Evolutionary conservation across 64 coral and sea anemone species (phyloP), one percentile per base, ranked within the genome.

Genomic region (Actinia equina): DNA sequence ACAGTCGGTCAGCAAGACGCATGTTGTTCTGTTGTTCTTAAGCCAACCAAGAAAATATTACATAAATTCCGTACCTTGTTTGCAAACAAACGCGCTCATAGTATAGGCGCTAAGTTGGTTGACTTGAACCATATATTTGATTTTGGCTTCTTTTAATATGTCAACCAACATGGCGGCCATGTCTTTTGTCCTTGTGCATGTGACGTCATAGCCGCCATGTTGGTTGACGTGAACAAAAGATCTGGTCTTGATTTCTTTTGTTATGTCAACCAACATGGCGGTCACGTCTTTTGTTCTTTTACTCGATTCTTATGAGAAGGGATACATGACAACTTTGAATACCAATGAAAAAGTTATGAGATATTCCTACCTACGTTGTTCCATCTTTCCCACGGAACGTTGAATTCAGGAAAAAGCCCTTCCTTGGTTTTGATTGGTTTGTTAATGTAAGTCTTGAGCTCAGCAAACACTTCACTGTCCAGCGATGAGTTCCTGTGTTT

Each of bases 311-410:
- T 16, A 12, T 8, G 52, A 8, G 6, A 57, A 7, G 55, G 55
- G 55, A 57, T 12, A 12, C 46, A 49, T 8, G 3, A n/a, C 19
- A 23, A 65, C 19, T 9, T 6, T 14, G 23, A 65, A 23, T 25
- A 10, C n/a, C 3, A 65, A 6, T 20, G 62, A 1, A 4, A 8
- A 23, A 0, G 62, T 22, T 7, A 22, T 22, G 13, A 65, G 0
- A n/a, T n/a, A 41, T 25, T 30, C 26, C 4, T 74, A 74, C 69
- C 69, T 74, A 27, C 69, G 42, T 74, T 74, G 69, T 74, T 74
- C 69, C 69, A 74, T 74, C 69, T 74, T 74, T 74, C 6, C 69
- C 69, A 74, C 2, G 69, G 69, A 74, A 74, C 26, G 26, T 74
- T 26, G 26, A 74, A 30, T n/a, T 74, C 69, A 37, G 69, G 69